phyloP scores from a whole-genome alignment of 2,888 invertebrate species.

The Prenolepis imparis region DNA sequence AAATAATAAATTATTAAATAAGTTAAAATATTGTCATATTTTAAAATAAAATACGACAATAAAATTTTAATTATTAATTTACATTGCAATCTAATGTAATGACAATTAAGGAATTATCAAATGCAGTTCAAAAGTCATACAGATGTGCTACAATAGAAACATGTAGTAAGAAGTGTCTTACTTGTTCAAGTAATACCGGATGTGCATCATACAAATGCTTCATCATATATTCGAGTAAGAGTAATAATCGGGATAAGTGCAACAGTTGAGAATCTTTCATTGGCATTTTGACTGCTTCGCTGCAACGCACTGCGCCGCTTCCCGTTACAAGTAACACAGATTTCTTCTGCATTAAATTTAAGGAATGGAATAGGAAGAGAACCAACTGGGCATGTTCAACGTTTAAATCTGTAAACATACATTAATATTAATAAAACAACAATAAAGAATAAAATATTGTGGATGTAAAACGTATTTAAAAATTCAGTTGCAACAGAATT shows the following conservation, averaged over 20 bases:
- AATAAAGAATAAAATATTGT: slow-evolving; percentile 26
- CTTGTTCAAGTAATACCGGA: slow-evolving; percentile 94
- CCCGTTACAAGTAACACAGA: slow-evolving; percentile 94
- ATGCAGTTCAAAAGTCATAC: slow-evolving; percentile 35
- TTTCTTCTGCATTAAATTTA: slow-evolving; percentile 98
- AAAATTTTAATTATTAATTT: slow-evolving; percentile 30
- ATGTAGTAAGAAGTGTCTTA: slow-evolving; percentile 81
- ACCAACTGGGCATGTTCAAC: slow-evolving; percentile 98
- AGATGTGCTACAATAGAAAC: slow-evolving; percentile 3
- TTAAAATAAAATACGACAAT: slow-evolving; percentile 29
- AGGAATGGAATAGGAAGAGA: slow-evolving; percentile 96
- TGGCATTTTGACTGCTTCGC: slow-evolving; percentile 89
- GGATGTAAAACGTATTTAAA: neutral
- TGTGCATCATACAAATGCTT: slow-evolving; percentile 98
- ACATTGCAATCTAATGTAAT: slow-evolving; percentile 18
- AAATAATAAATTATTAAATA: slow-evolving; percentile 42
- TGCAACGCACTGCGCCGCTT: slow-evolving; percentile 91
- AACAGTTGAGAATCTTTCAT: slow-evolving; percentile 92
- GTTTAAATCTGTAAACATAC: slow-evolving; percentile 91
- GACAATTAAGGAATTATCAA: slow-evolving; percentile 14
- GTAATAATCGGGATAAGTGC: slow-evolving; percentile 93
- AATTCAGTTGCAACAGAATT: neutral
- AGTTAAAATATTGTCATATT: slow-evolving; percentile 26
- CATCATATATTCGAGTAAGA: slow-evolving; percentile 97
- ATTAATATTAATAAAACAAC: neutral